Evolutionary conservation across 2,113 vertebrate species (phyloP).

Genomic region (Fregetta grallaria): DNA sequence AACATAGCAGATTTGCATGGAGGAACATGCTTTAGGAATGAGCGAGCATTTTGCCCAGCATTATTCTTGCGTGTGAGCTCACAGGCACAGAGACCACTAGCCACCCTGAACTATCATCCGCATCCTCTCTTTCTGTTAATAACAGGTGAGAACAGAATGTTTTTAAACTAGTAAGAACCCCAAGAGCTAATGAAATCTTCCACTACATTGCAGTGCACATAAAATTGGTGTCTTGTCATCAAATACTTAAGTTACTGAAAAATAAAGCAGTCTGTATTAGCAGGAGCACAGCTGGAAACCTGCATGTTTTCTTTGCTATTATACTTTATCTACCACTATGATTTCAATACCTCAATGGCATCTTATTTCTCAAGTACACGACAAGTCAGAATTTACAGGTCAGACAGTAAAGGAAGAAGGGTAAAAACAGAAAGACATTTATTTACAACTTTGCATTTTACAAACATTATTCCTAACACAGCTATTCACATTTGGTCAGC

Average conservation of each 20-base stretch:
- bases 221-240: not conserved
- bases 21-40: fast-evolving
- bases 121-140: not conserved
- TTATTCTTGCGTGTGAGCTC: not conserved
- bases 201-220: not conserved
- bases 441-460: not conserved
- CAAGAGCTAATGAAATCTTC: not conserved
- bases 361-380: not conserved
- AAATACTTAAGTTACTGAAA: not conserved
- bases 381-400: not conserved
- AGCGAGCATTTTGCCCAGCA: not conserved
- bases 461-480: not conserved
- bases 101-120: not conserved
- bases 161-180: not conserved
- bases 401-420: not conserved
- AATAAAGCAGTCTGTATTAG: not conserved
- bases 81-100: not conserved
- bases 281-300: not conserved
- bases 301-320: not conserved
- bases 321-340: not conserved
- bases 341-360: not conserved
- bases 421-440: not conserved
- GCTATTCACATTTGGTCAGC: not conserved
- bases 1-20: not conserved
- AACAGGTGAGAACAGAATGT: not conserved